Evolutionary conservation across 2,113 vertebrate species (phyloP).

Genomic region (Tor tambroides): DNA sequence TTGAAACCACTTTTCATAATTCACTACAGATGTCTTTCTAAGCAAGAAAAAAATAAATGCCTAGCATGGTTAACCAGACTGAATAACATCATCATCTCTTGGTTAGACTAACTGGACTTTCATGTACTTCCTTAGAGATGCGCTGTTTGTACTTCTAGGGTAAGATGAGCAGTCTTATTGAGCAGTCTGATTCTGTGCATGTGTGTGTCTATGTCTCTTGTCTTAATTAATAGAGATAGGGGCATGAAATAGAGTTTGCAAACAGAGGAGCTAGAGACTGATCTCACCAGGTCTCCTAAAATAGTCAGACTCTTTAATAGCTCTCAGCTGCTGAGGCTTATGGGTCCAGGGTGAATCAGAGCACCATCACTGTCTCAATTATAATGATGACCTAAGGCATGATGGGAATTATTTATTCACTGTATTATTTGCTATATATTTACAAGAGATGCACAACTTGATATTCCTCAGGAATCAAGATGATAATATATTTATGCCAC

Average conservation of each 20-base stretch:
- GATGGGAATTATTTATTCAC: not conserved
- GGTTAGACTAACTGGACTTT: not conserved
- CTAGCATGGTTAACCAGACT: not conserved
- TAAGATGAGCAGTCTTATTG: not conserved
- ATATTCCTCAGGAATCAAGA: not conserved
- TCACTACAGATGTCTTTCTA: not conserved
- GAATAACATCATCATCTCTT: not conserved
- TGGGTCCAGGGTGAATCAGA: constrained; percentile 45
- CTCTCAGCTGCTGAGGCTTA: constrained; percentile 51
- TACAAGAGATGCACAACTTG: not conserved
- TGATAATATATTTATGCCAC: not conserved
- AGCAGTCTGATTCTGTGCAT: not conserved
- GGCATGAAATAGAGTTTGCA: constrained; percentile 16
- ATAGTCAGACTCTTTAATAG: constrained; percentile 60
- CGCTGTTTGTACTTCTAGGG: not conserved
- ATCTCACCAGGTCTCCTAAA: constrained; percentile 49
- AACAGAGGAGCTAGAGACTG: constrained; percentile 22
- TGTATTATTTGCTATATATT: not conserved
- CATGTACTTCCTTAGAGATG: not conserved
- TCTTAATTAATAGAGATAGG: not conserved
- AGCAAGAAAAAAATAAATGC: not conserved
- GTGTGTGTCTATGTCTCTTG: not conserved
- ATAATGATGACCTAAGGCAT: not conserved
- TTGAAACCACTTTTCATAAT: not conserved
- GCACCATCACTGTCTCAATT: not conserved